phyloP scores from a whole-genome alignment of 2,113 vertebrate genomes.

The Petrocephalus microphthalmus region DNA sequence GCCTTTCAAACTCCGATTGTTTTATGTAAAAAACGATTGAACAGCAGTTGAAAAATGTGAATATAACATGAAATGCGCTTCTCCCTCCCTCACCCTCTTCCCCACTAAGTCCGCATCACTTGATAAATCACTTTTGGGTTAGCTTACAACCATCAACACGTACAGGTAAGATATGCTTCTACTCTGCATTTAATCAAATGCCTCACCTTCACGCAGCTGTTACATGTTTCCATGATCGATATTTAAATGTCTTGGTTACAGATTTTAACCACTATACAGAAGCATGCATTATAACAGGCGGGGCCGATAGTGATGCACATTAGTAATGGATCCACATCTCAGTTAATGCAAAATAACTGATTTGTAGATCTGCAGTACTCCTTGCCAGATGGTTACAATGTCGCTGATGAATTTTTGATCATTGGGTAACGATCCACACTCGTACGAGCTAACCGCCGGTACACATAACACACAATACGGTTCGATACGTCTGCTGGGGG shows the following conservation, averaged over 20 bases:
- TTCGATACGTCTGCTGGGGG: neutral
- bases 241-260: neutral
- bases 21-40: conserved; percentile 8
- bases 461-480: neutral
- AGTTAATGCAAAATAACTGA: neutral
- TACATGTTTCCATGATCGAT: neutral
- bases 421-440: neutral
- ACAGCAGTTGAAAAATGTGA: conserved; percentile 23
- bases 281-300: neutral
- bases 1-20: neutral
- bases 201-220: neutral
- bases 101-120: conserved; percentile 16
- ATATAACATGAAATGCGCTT: conserved; percentile 6
- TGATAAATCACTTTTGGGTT: conserved; percentile 11
- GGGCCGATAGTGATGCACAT: neutral
- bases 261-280: neutral
- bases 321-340: neutral
- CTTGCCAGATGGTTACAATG: neutral
- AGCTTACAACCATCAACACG: conserved; percentile 7
- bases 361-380: neutral
- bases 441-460: neutral
- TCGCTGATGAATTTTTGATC: neutral
- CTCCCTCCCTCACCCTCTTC: conserved; percentile 26
- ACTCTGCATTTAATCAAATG: neutral
- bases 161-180: conserved; percentile 1